Base-by-base conservation (phyloP, 2,888 invertebrate species). In the Brachyopa scutellaris region DNA sequence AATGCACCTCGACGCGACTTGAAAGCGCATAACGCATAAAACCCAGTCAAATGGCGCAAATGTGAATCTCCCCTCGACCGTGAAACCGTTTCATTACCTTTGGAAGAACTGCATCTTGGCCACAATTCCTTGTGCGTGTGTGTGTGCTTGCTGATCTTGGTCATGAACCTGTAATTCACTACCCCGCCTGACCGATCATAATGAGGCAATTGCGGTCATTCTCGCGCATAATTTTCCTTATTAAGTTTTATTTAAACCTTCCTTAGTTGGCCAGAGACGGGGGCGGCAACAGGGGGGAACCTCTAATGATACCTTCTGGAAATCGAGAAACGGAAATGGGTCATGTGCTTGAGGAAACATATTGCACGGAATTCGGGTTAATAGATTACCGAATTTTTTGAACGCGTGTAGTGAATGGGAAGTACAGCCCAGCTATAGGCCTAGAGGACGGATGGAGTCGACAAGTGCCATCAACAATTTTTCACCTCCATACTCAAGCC, bases 141-240 rank as follows among this genome's bases (percentile, higher is more conserved):
- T 23, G 1, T 11, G 31, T 15, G 26, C n/a, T 49, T 19, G 38
- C 51, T 40, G 21, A 66, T 66, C 42, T 66, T 78, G 64, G 72
- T 72, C 79, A 79, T 73, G 79, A 79, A 79, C 73, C 66, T 73
- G 79, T 79, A 79, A 79, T 67, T 67, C 73, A 73, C 73, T 47
- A 73, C 55, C 73, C 73, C 66, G 66, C 79, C 79, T 61, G 67
- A 67, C 53, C 66, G 66, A 66, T 66, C 59, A 59, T 73, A 79
- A 79, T 79, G 67, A 73, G 55, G 55, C 53, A 57, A 67, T 61
- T 79, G 73, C 79, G 79, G 73, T 67, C 79, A 73, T 7, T 73
- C 55, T 66, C 31, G 74, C 59, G 49, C 42, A 61, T 36, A 57
- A 51, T 42, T 57, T 29, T 53, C 51, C 49, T 67, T 76, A 76